Evolutionary conservation across 2,888 invertebrate genomes (phyloP), one percentile per base, ranked within the genome.

Genomic region (Rhagophthalmus giganteus): DNA sequence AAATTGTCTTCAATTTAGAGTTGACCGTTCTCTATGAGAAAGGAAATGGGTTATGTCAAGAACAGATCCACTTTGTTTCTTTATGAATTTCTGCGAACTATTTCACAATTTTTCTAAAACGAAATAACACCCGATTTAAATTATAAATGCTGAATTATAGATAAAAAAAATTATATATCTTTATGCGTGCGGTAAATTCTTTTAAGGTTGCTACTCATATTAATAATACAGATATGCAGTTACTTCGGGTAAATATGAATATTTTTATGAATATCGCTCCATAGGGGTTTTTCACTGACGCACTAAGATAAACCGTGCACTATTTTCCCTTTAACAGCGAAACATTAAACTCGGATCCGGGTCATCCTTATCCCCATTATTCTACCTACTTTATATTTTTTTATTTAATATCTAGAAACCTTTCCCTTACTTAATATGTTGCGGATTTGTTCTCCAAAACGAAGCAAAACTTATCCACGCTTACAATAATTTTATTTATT

Each of bases 161-260:
- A 20, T 20, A 20, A 5, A 20, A 20, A 20, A 20, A 20, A n/a
- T n/a, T n/a, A n/a, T n/a, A n/a, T n/a, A n/a, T n/a, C n/a, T n/a
- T n/a, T n/a, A n/a, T n/a, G n/a, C n/a, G n/a, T n/a, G n/a, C n/a
- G n/a, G n/a, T 20, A 20, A 20, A 3, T 20, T 20, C 7, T 20
- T 3, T 20, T 3, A 3, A 20, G 52, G 57, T 60, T 59, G 58
- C 59, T 59, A 55, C 47, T 31, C 33, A 40, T 59, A 59, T 59
- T 60, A 59, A 60, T 59, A 60, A 60, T 57, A 50, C 10, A 56
- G 59, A 59, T 57, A 58, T 60, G 57, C 55, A 61, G 58, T 57
- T 55, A 55, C 49, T 50, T 26, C 32, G 32, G 47, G 46, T 59
- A 59, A 60, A 60, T 59, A 56, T 55, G 55, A 54, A 59, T 54